phyloP scores from a whole-genome alignment of 2,113 vertebrate species.

The Neolamprologus fasciatus region DNA sequence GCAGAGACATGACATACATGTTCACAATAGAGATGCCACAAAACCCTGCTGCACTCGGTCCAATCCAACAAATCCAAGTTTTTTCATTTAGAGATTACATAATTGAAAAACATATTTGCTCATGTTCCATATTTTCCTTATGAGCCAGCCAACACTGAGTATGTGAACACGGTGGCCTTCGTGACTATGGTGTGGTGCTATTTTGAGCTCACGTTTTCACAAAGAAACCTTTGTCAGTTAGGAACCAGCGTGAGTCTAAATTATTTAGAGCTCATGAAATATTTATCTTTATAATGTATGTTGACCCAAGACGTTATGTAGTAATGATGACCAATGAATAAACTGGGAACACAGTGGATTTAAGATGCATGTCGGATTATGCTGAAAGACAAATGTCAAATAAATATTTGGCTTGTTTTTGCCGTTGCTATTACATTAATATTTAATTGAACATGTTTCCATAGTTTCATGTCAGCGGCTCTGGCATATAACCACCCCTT shows the following conservation, averaged over 20 bases:
- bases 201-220: neutral
- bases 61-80: neutral
- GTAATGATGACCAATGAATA: neutral
- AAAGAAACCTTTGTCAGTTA: neutral
- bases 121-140: neutral
- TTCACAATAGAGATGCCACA: neutral
- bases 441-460: neutral
- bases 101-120: neutral
- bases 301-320: neutral
- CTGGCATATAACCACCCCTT: neutral
- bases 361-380: neutral
- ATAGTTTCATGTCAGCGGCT: neutral
- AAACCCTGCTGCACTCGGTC: neutral
- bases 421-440: neutral
- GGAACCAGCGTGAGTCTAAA: neutral
- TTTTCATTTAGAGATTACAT: neutral
- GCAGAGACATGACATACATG: neutral
- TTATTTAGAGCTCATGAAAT: neutral
- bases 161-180: neutral
- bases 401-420: neutral
- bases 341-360: neutral
- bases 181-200: neutral
- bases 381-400: neutral
- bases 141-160: neutral
- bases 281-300: neutral